Evolutionary conservation across 2,888 invertebrate species (phyloP), one percentile per base, ranked within the genome.

Genomic region (Clanis bilineata): DNA sequence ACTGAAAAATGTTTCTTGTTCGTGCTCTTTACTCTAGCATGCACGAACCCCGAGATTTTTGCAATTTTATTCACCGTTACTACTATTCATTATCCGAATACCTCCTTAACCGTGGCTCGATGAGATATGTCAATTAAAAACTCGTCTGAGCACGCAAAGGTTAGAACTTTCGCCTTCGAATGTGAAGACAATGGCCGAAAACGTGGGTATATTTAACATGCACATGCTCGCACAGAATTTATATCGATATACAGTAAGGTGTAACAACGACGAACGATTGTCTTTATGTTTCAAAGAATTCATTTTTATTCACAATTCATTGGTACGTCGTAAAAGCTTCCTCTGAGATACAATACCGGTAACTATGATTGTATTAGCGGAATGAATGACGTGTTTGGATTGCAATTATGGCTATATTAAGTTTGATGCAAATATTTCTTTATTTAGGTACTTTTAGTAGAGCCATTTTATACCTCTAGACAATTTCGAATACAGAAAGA

Each of bases 111-210:
- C 5, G 32, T 32, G 32, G 12, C 36, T 36, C 36, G 10, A 36
- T 36, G 3, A 36, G 3, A 45, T 25, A 45, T 45, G 6, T n/a
- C 23, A 21, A 6, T 39, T n/a, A 9, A 41, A 18, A 51, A 32
- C 4, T 18, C 18, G 6, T 32, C 32, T 9, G 15, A 28, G 10
- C 32, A 28, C 6, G 28, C 18, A 51, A 51, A 32, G 10, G 51
- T 51, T 51, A 32, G 28, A 18, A 51, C 51, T 51, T 51, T 51
- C 51, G 51, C 51, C 32, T 32, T 32, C 51, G 18, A 12, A 25
- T 18, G 55, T 60, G 61, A 69, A 73, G 69, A 72, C 66, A 64
- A 64, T 62, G 64, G 56, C 51, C 57, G 67, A 70, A 67, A 67
- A 54, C 32, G 28, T 51, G 18, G 22, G 23, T 44, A 51, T 15